Evolutionary conservation across 2,797 vertebrate species (phyloP).

Genomic region (Leucoraja ocellata): DNA sequence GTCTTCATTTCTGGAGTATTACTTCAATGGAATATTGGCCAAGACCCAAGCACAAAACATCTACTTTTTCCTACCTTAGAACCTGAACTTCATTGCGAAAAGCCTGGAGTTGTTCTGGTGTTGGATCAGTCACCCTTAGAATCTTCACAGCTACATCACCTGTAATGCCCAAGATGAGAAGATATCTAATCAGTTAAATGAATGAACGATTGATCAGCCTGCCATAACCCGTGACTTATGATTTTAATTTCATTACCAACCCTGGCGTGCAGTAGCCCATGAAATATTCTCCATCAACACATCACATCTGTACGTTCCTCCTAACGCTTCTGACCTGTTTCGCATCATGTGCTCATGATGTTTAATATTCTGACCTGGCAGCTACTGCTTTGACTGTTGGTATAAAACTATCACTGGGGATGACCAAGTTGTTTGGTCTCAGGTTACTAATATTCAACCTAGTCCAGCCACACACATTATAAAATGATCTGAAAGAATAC

Average conservation of each 20-base stretch:
- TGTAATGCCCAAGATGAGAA: constrained; percentile 50
- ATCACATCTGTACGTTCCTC: background rate
- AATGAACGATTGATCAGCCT: background rate
- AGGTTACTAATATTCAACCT: constrained; percentile 42
- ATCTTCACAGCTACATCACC: constrained; percentile 97
- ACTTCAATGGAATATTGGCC: background rate
- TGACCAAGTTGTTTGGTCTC: constrained; percentile 47
- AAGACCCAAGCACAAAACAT: background rate
- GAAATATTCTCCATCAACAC: background rate
- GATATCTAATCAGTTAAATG: background rate
- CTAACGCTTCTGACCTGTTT: background rate
- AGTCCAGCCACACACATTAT: constrained; percentile 41
- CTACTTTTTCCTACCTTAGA: constrained; percentile 65
- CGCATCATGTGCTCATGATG: constrained; percentile 10
- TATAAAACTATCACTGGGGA: constrained; percentile 44
- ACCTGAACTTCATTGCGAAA: constrained; percentile 97
- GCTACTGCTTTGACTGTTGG: constrained; percentile 45
- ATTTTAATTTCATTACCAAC: background rate
- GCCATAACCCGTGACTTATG: background rate
- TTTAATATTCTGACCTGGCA: constrained; percentile 52
- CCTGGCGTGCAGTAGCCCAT: background rate
- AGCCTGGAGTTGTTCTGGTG: constrained; percentile 93
- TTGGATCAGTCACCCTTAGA: constrained; percentile 89
- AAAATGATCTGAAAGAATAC: background rate
- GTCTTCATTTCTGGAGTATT: background rate